These are phyloP conservation scores for Pelodiscus sinensis DNA, from an alignment of 2,113 vertebrate genomes.

Conservation along the genomic window DNA sequence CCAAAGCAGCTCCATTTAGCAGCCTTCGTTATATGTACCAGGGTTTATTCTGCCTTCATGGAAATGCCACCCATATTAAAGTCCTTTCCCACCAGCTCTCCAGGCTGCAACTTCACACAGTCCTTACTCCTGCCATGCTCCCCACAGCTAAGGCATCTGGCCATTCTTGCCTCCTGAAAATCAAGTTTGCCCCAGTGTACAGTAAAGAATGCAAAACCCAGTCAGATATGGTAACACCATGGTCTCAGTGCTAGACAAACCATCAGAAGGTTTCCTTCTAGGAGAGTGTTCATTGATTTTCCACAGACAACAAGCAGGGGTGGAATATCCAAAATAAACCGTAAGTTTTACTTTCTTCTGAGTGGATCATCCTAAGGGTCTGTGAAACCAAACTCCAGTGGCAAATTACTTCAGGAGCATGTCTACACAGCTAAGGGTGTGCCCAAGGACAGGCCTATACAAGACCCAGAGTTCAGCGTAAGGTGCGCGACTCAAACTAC, in stretches of 20 bases:
- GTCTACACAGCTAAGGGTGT: neutral
- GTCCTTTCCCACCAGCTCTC: neutral
- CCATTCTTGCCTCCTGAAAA: neutral
- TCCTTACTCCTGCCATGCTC: neutral
- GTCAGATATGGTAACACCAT: neutral
- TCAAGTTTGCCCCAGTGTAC: neutral
- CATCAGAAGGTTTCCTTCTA: neutral
- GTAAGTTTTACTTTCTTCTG: neutral
- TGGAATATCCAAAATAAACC: neutral
- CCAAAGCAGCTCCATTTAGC: neutral
- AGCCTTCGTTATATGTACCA: neutral
- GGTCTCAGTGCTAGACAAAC: neutral
- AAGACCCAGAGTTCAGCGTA: too few species aligned
- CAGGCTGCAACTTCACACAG: neutral
- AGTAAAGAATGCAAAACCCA: neutral
- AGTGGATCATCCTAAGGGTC: neutral
- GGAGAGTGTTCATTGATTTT: neutral
- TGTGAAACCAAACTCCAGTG: neutral
- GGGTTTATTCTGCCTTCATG: neutral
- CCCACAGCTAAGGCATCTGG: neutral
- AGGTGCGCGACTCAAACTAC: too few species aligned
- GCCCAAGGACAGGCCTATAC: neutral
- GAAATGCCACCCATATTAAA: neutral
- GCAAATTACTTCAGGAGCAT: neutral
- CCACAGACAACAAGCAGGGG: neutral